Evolutionary conservation across 2,113 vertebrate species (phyloP).

Genomic region (Vulpes vulpes): DNA sequence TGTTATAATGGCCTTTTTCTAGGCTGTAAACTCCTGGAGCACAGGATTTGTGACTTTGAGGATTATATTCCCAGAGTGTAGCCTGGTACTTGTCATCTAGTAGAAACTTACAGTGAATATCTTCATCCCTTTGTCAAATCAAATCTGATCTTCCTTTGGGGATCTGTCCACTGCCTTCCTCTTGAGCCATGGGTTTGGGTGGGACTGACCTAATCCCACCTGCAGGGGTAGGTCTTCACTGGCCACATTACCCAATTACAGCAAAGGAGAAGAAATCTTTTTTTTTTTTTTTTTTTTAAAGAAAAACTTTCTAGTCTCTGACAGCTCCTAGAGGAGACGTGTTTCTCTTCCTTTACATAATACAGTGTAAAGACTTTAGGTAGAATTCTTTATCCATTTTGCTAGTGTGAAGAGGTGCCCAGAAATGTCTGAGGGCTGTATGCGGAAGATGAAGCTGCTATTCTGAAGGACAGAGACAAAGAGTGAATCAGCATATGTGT

Average conservation of each 20-base stretch:
- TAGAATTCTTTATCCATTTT: conserved; percentile 19
- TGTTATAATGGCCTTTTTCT: not conserved
- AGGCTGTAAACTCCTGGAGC: not conserved
- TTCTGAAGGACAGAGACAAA: not conserved
- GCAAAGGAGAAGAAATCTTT: not conserved
- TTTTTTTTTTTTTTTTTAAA: not conserved
- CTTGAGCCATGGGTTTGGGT: not conserved
- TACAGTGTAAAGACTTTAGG: not conserved
- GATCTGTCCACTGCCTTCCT: not conserved
- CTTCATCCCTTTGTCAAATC: not conserved
- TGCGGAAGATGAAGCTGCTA: not conserved
- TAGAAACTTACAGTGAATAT: not conserved
- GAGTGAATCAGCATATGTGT: not conserved
- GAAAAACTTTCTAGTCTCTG: conserved; percentile 31
- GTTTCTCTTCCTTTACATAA: not conserved
- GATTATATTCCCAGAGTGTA: not conserved
- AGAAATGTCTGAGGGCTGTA: not conserved
- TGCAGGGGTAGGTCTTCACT: not conserved
- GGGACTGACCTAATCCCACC: not conserved
- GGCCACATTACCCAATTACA: not conserved
- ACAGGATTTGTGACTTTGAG: not conserved
- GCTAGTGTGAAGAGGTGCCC: not conserved
- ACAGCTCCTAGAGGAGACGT: not conserved
- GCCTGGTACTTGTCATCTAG: not conserved
- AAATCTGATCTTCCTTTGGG: not conserved